Conservation (phyloP, 2,113 vertebrate genomes). For the Gyps fulvus region DNA sequence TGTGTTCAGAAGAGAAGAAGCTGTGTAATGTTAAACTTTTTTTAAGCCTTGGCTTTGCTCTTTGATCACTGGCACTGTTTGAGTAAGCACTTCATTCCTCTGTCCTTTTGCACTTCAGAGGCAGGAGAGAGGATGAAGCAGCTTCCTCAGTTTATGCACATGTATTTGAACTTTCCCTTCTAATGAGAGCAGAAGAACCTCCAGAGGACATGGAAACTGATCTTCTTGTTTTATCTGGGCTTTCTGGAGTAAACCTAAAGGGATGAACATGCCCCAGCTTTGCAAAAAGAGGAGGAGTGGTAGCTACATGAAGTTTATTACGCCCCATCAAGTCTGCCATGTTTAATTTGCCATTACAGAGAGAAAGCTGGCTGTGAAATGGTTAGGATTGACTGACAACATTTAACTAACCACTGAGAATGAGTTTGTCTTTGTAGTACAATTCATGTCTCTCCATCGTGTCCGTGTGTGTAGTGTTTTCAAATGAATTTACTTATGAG, state of each 20-base stretch:
- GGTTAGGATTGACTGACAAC: slow-evolving; percentile 65
- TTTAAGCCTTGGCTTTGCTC: not conserved
- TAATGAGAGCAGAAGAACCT: not conserved
- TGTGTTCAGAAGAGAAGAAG: not conserved
- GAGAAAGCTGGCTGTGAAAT: slow-evolving; percentile 48
- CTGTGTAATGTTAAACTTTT: not conserved
- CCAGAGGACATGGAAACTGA: not conserved
- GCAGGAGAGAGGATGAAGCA: not conserved
- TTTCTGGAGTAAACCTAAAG: slow-evolving; percentile 7
- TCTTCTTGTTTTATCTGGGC: slow-evolving; percentile 26
- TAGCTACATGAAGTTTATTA: slow-evolving; percentile 54
- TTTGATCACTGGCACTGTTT: not conserved
- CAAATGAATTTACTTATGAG: slow-evolving; percentile 23
- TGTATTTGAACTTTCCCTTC: not conserved
- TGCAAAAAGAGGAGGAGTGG: slow-evolving; percentile 9
- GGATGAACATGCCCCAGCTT: not conserved
- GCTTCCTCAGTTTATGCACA: not conserved
- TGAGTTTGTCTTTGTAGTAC: slow-evolving; percentile 47
- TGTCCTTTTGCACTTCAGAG: not conserved
- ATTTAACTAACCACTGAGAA: slow-evolving; percentile 53
- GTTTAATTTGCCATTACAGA: slow-evolving; percentile 64
- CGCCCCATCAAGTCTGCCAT: slow-evolving; percentile 65
- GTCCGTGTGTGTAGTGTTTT: not conserved
- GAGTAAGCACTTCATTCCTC: not conserved
- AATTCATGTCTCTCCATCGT: not conserved